Base-by-base conservation (phyloP, 2,113 vertebrate species). In the Fulmarus glacialis region DNA sequence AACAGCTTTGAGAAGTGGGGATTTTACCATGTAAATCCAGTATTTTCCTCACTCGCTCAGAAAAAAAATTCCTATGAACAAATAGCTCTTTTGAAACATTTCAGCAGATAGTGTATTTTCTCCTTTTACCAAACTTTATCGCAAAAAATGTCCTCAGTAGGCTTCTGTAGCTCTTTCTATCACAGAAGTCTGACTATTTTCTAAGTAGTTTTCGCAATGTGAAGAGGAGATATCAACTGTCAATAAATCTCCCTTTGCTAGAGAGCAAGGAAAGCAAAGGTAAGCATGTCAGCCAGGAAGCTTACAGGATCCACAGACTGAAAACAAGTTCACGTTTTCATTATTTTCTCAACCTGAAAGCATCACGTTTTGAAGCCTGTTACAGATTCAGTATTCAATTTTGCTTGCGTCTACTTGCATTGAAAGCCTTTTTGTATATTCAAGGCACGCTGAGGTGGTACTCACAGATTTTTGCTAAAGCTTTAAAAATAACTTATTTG, bases 121-220 rank as follows among this genome's bases (percentile, higher is more conserved):
- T 87, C 40, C 59, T 75, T 75, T 36, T 43, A 19, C 10, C 9
- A 67, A 63, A 26, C 20, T n/a, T 66, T 2, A 72, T 10, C 38
- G 38, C 8, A 24, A 40, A 29, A 83, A 20, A 11, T 2, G 6
- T 47, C 29, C 58, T 79, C 50, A 66, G 19, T 10, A 38, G 8
- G 7, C 18, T 72, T 72, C 80, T 48, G 2, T 0, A 58, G 29
- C 11, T 60, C 47, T 21, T n/a, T 4, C 8, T 16, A 19, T 8
- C 62, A 50, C 11, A 22, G 8, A n/a, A 59, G 20, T 26, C 50
- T 30, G 40, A 36, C 14, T 50, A 11, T 32, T 63, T 42, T 15
- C 24, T 10, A 73, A 56, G 59, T 2, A 10, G 32, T 48, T 77
- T 29, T 18, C 2, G 1, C 23, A 26, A 6, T 0, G 0, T 19